Percentiles rank a stretch among this genome's conserved stretches.
Conservation (phyloP, 2,797 vertebrate genomes). For the Cirrhinus mrigala region DNA sequence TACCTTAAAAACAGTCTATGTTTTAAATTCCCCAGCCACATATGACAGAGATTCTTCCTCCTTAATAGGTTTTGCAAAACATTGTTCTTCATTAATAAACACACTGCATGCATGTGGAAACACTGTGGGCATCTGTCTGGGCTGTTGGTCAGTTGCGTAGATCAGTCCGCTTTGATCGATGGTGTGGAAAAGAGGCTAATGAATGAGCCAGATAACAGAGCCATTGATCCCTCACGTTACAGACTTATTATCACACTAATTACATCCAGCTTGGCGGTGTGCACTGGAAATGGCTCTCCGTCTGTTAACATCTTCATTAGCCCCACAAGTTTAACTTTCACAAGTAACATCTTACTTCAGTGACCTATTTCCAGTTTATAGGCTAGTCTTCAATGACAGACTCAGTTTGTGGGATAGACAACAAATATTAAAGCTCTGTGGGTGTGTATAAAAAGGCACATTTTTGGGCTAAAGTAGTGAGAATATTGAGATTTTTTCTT, state of each 20-base stretch:
- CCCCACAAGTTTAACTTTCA: background rate
- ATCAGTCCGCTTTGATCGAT: constrained; percentile 25
- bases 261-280: constrained; percentile 49
- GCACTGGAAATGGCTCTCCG: constrained; percentile 27
- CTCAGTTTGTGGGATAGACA: background rate
- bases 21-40: background rate
- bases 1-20: background rate
- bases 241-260: constrained; percentile 46
- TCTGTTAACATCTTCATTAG: constrained; percentile 40
- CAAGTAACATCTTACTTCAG: constrained; percentile 19
- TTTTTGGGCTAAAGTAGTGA: background rate
- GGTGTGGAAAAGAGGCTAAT: constrained; percentile 41
- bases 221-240: constrained; percentile 38
- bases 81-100: background rate
- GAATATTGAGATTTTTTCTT: background rate
- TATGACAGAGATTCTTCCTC: background rate
- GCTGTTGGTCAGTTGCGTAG: constrained; percentile 29
- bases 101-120: background rate
- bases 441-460: background rate
- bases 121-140: background rate
- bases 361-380: background rate
- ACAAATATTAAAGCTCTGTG: background rate
- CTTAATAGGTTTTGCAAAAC: background rate
- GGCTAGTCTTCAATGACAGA: too few relatives aligned
- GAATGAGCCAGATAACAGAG: constrained; percentile 20